Base-by-base conservation (phyloP, 2,888 invertebrate genomes). In the Meiosimyza platycephala region DNA sequence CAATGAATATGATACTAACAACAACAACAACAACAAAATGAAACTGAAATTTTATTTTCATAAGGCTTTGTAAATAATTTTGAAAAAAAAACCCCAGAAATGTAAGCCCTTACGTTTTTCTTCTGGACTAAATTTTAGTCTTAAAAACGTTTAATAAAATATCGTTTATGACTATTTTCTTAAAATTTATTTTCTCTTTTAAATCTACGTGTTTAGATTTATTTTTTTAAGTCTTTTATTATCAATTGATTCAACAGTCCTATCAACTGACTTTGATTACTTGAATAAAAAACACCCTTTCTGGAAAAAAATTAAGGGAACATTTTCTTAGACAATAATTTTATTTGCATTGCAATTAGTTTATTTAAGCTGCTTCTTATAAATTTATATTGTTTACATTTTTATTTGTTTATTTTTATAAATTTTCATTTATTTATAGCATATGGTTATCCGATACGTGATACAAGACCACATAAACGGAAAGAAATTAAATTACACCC, bases 401-500 rank as follows among this genome's bases (percentile, higher is more conserved):
- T 75, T 80, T 74, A 68, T 73, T 75, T 75, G 75, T 75, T 79
- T 79, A 66, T 73, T 76, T 78, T 78, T 80, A 73, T 80, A 77
- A 79, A 80, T 78, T 73, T 77, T 78, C 78, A 78, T 80, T 80
- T 79, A 75, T 78, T 83, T 85, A 78, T 86, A 86, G 86, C 85
- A 82, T 80, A 84, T 81, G 85, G 85, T 84, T 83, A 83, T 81
- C 85, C 83, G 80, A 80, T 85, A 82, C 84, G 84, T 83, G 84
- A 82, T 82, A 79, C 83, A 82, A 83, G 82, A 84, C 81, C 80
- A 80, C 84, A 81, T 80, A 85, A 85, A 86, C 83, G 86, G 86
- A 86, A 85, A 85, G 86, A 86, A 81, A 82, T 85, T 80, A 86
- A 86, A 83, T 85, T 83, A 79, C 85, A 85, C 84, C 82, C 85